These are phyloP conservation scores for Apus apus DNA, from an alignment of 2,113 vertebrate genomes.

Conservation along the genomic window DNA sequence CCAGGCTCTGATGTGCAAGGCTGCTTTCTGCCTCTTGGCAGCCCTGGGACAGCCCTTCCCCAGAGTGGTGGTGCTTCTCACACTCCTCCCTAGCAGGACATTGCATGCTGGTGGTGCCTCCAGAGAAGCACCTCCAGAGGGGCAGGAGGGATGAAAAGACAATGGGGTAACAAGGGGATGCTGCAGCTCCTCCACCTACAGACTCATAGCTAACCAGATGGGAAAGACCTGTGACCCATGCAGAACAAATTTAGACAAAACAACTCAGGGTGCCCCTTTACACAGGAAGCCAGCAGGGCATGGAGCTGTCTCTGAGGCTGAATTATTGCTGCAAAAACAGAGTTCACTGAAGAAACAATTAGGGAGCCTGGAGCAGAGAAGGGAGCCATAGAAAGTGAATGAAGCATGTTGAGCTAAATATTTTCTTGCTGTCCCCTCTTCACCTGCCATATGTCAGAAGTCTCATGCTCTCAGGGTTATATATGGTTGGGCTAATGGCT, in stretches of 20 bases:
- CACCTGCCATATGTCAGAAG: not conserved
- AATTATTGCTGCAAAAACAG: not conserved
- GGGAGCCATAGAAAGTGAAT: not conserved
- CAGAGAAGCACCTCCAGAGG: not conserved
- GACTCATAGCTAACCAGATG: not conserved
- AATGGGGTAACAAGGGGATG: rapidly evolving
- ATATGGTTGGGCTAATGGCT: not conserved
- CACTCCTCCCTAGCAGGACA: not conserved
- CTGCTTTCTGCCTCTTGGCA: not conserved
- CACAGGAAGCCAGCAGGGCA: not conserved
- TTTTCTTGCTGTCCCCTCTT: not conserved
- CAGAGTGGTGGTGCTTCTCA: rapidly evolving
- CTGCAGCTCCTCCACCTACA: not conserved
- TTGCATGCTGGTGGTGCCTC: not conserved
- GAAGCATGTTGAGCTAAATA: not conserved
- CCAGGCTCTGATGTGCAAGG: not conserved
- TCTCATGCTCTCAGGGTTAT: not conserved
- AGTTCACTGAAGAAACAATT: not conserved
- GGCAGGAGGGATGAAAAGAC: not conserved
- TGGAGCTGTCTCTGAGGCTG: not conserved
- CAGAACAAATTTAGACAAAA: not conserved
- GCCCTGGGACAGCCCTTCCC: not conserved
- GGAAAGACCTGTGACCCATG: not conserved
- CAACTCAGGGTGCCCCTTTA: not conserved
- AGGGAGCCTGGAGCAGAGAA: not conserved